phyloP scores from a whole-genome alignment of 2,797 vertebrate species.

The Scomberomorus guttatus region DNA sequence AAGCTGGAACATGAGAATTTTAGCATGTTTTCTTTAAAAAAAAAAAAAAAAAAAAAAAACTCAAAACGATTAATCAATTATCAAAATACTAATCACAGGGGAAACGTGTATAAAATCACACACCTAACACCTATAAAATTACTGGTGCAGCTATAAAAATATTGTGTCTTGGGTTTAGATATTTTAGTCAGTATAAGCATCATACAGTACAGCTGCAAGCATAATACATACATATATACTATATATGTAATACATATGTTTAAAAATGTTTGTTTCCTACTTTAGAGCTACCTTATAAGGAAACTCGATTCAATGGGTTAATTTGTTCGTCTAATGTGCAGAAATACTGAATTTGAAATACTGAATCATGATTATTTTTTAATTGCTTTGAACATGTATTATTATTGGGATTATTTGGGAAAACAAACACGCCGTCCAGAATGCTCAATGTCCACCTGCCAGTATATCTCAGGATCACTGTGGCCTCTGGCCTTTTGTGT shows the following conservation, averaged over 20 bases:
- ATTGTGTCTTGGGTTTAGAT: neutral
- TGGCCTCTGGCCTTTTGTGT: slow-evolving; percentile 66
- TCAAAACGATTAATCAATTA: too few relatives aligned
- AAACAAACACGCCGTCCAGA: slow-evolving; percentile 28
- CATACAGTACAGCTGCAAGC: neutral
- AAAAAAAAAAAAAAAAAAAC: too few relatives aligned
- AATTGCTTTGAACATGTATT: neutral
- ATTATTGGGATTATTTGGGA: neutral
- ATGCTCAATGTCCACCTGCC: slow-evolving; percentile 46
- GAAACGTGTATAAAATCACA: neutral
- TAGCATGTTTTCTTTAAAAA: too few relatives aligned
- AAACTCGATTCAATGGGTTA: neutral
- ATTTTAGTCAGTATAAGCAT: neutral
- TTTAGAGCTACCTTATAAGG: neutral
- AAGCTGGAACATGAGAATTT: too few relatives aligned
- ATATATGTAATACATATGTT: too few relatives aligned
- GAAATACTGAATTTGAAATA: neutral
- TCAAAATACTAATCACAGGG: neutral
- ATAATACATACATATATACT: neutral
- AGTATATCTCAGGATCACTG: slow-evolving; percentile 57
- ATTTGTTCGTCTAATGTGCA: neutral
- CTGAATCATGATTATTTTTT: neutral
- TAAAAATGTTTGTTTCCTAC: neutral
- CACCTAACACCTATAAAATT: neutral
- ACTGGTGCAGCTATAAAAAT: neutral